Base-by-base conservation (phyloP, 2,797 vertebrate genomes). In the Micromesistius poutassou region DNA sequence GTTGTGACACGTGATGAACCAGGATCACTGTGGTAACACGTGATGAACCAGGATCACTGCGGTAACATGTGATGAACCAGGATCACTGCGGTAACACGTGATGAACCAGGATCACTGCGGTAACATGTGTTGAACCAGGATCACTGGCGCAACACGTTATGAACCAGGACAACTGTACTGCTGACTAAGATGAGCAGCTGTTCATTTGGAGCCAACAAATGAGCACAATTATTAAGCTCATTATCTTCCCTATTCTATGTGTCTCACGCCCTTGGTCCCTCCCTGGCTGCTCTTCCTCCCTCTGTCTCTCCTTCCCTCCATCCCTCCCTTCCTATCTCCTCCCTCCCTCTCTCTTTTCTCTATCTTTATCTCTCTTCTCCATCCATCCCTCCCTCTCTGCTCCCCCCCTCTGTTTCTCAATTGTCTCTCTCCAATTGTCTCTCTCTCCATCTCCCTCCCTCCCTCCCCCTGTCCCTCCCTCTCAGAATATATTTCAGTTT, bases 261-360 rank as follows among this genome's bases (percentile, higher is more conserved):
- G 4, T 22, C 50, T 55, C 50, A 1, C 19, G 22, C 4, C 50
- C 19, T 55, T 35, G n/a, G 36, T 35, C 30, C 28, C 6, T 7
- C 75, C 30, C 28, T 68, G 71, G 9, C 5, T 71, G 62, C 50
- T 30, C 50, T 72, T n/a, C 30, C 33, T 33, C 78, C 12, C 70
- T 28, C 38, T 30, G 33, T 55, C 33, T 13, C 72, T 25, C 72
- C 25, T 25, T 66, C 74, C 46, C 55, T 77, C 55, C 13, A 71
- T 79, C 68, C 46, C 38, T 40, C 55, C 31, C 25, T 73, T 8
- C 30, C 13, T 75, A 40, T 75, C 31, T 55, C 50, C 50, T 55
- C 19, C 50, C 50, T 55, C 19, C 19, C 22, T 55, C 25, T 62
- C 35, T 55, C 46, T 50, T 36, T 55, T 72, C 16, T 75, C 25